phyloP scores from a whole-genome alignment of 2,113 vertebrate genomes.

The Physeter macrocephalus region DNA sequence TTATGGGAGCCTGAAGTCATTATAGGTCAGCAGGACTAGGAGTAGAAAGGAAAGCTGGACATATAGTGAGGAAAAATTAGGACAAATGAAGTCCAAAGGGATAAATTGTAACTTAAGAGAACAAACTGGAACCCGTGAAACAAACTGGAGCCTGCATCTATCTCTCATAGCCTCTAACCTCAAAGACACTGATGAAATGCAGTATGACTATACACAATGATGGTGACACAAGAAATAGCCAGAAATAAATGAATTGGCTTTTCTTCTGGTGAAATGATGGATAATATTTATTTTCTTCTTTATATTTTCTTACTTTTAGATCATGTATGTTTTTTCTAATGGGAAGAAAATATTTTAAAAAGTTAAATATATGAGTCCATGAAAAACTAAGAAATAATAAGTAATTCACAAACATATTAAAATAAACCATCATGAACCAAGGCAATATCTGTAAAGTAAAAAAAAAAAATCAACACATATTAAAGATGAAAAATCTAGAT shows the following conservation, averaged over 20 bases:
- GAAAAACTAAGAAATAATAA: not conserved
- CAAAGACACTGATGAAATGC: not conserved
- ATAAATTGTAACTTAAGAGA: not conserved
- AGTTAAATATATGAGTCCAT: not conserved
- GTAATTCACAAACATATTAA: not conserved
- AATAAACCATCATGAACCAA: not conserved
- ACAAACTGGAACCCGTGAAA: not conserved
- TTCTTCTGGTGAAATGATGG: not conserved
- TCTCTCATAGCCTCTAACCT: not conserved
- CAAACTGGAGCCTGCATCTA: not conserved
- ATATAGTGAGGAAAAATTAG: not conserved
- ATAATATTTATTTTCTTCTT: not conserved
- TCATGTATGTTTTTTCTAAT: not conserved
- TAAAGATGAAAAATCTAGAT: not conserved
- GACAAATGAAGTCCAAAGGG: not conserved
- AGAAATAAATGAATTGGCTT: not conserved
- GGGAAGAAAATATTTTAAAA: too few species aligned
- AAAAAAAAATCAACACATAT: not conserved
- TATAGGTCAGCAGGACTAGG: not conserved
- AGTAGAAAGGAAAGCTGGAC: not conserved
- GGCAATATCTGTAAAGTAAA: not conserved
- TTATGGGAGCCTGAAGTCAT: not conserved
- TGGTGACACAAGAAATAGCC: not conserved
- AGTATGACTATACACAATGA: not conserved
- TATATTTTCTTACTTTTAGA: not conserved